Conservation (phyloP, 64 coral and sea anemone species). For the Pachyseris speciosa region DNA sequence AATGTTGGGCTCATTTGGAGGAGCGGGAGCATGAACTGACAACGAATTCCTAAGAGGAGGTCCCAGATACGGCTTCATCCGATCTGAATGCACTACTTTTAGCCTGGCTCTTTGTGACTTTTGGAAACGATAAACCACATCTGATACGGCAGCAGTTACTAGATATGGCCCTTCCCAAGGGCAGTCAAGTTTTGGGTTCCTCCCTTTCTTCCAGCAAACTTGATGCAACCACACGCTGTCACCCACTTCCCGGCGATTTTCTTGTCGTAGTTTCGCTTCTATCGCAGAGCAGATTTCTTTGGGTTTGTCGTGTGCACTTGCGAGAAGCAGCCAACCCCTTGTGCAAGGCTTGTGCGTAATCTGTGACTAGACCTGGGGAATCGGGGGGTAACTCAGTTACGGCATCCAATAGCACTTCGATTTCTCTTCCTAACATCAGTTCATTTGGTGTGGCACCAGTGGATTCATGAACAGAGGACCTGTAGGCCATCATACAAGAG, state of each 20-base stretch:
- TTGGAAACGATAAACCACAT: constrained; percentile 36
- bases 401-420: constrained; percentile 28
- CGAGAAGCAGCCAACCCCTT: background rate
- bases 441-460: constrained; percentile 21
- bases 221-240: constrained; percentile 52
- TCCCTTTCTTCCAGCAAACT: constrained; percentile 27
- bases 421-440: constrained; percentile 50
- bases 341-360: constrained; percentile 32
- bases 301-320: background rate
- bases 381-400: constrained; percentile 25
- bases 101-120: constrained; percentile 50
- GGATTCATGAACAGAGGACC: constrained; percentile 36
- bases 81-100: constrained; percentile 34
- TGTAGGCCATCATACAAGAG: constrained; percentile 51
- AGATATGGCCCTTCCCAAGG: constrained; percentile 37
- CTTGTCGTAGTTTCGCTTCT: constrained; percentile 78
- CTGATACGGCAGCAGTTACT: constrained; percentile 18
- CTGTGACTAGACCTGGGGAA: background rate
- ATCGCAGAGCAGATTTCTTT: constrained; percentile 18
- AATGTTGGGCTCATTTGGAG: too few relatives aligned
- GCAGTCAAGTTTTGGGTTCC: constrained; percentile 50
- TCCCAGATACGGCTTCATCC: constrained; percentile 69
- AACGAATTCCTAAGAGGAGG: constrained; percentile 61
- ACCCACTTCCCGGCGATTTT: constrained; percentile 30
- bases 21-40: too few relatives aligned